Evolutionary conservation across 2,797 vertebrate genomes (phyloP).

Genomic region (Lepilemur septentrionalis): DNA sequence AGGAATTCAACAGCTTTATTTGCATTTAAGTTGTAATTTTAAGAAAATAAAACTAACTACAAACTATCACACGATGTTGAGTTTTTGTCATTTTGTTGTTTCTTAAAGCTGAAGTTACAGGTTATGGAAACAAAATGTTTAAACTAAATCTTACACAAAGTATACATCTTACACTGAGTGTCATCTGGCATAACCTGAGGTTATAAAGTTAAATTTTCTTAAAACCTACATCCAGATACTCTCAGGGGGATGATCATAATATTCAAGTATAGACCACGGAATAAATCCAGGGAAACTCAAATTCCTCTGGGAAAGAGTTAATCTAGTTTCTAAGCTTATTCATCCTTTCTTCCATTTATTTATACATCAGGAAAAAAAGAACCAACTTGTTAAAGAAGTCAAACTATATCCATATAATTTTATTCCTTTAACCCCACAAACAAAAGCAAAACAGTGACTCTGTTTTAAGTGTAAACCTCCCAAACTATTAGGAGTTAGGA

Average conservation of each 20-base stretch:
- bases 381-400: neutral
- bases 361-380: slow-evolving; percentile 9
- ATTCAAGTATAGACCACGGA: slow-evolving; percentile 55
- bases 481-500: neutral
- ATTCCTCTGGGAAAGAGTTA: neutral
- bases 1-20: neutral
- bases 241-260: neutral
- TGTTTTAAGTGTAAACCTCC: neutral
- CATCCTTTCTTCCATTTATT: neutral
- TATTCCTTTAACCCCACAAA: neutral
- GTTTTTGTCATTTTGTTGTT: neutral
- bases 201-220: slow-evolving; percentile 47
- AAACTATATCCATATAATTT: neutral
- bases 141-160: neutral
- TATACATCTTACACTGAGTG: neutral
- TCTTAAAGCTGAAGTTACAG: neutral
- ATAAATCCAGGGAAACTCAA: neutral
- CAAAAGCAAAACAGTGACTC: neutral
- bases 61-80: neutral
- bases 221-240: slow-evolving; percentile 18
- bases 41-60: neutral
- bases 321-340: slow-evolving; percentile 35
- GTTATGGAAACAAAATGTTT: slow-evolving; percentile 44
- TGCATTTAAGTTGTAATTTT: neutral
- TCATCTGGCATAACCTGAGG: neutral